These are phyloP conservation scores for Sebastes reedi DNA, from an alignment of 2,797 vertebrate species.

Conservation along the genomic window DNA sequence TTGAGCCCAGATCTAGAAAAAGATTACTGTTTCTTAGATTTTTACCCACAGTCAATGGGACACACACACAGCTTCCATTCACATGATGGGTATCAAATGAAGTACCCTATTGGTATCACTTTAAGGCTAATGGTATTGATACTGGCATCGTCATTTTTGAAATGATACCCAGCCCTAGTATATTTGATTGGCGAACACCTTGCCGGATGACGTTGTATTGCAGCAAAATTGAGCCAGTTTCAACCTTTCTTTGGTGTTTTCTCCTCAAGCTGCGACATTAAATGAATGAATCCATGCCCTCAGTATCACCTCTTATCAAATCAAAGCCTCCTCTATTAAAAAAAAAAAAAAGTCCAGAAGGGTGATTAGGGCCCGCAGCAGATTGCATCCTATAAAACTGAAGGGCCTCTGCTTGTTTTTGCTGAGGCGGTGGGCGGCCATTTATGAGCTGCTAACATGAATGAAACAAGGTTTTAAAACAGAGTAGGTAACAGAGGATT, in stretches of 20 bases:
- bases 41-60: no score
- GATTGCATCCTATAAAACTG: slow-evolving; percentile 35
- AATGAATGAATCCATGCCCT: background rate
- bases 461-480: slow-evolving; percentile 71
- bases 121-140: no score
- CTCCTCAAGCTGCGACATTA: background rate
- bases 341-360: background rate
- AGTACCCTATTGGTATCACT: no score
- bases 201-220: background rate
- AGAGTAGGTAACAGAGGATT: slow-evolving; percentile 69
- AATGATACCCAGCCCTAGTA: no score
- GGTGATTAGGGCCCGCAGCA: slow-evolving; percentile 23
- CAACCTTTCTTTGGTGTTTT: background rate
- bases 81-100: no score
- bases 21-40: no score
- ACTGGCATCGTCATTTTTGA: no score
- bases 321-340: slow-evolving; percentile 7
- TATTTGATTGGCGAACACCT: background rate
- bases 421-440: slow-evolving; percentile 63
- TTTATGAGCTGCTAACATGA: slow-evolving; percentile 80
- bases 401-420: slow-evolving; percentile 58
- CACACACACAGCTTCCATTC: no score
- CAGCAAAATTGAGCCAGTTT: background rate
- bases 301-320: slow-evolving; percentile 20
- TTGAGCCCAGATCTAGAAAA: no score